These are phyloP conservation scores for Rhipidura dahli DNA, from an alignment of 2,113 vertebrate genomes.

Conservation along the genomic window DNA sequence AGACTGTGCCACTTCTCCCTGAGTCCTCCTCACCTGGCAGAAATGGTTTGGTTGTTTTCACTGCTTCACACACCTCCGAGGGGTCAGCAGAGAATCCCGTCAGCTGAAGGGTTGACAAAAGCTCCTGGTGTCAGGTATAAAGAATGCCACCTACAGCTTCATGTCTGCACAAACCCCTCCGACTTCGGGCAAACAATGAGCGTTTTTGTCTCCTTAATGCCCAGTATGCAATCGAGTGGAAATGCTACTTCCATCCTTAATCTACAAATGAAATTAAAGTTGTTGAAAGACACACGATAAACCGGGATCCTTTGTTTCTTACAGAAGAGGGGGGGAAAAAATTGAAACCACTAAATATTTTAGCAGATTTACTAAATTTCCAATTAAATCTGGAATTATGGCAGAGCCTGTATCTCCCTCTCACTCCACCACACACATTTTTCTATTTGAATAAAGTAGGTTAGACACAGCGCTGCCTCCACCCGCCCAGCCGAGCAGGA, in stretches of 20 bases:
- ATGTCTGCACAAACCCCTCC: constrained; percentile 54
- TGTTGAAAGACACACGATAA: constrained; percentile 82
- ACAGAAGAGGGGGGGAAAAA: constrained; percentile 65
- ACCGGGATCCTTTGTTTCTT: constrained; percentile 77
- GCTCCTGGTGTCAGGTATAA: constrained; percentile 77
- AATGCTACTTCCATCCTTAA: constrained; percentile 84
- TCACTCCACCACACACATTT: constrained; percentile 37
- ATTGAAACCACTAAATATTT: constrained; percentile 82
- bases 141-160: constrained; percentile 81
- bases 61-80: constrained; percentile 61
- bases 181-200: constrained; percentile 73
- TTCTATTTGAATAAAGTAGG: constrained; percentile 60
- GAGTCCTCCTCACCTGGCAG: constrained; percentile 43
- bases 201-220: constrained; percentile 79
- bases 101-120: constrained; percentile 67
- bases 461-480: constrained; percentile 12
- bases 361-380: constrained; percentile 85
- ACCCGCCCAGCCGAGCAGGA: background rate
- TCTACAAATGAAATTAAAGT: constrained; percentile 87
- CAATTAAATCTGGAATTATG: constrained; percentile 78
- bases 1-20: background rate
- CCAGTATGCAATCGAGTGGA: constrained; percentile 80
- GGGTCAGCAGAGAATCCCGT: constrained; percentile 69
- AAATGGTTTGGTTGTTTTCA: constrained; percentile 48
- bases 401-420: constrained; percentile 51